Evolutionary conservation across 2,797 vertebrate genomes (phyloP).

Genomic region (Acomys russatus): DNA sequence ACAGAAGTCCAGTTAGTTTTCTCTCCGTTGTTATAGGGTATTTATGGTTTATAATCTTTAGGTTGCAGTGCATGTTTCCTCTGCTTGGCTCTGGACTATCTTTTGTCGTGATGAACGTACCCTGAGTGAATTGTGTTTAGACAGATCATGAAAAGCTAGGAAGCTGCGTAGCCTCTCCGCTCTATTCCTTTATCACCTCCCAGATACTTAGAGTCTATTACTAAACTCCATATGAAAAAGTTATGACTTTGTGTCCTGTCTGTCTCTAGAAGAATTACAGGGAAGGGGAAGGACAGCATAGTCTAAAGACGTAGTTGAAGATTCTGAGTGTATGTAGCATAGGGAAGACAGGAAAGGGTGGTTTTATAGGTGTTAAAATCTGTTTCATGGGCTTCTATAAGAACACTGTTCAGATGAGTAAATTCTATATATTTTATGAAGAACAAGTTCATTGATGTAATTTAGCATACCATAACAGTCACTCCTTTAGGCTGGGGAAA

Average conservation of each 20-base stretch:
- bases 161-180: slow-evolving; percentile 30
- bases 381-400: neutral
- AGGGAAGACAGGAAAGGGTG: neutral
- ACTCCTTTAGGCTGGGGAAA: neutral
- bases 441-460: slow-evolving; percentile 39
- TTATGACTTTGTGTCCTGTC: neutral
- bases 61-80: slow-evolving; percentile 15
- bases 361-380: slow-evolving; percentile 40
- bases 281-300: neutral
- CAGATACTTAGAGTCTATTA: slow-evolving; percentile 45
- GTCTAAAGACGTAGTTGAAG: slow-evolving; percentile 11
- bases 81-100: slow-evolving; percentile 17
- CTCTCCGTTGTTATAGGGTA: slow-evolving; percentile 21
- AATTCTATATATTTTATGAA: neutral
- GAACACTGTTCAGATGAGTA: neutral
- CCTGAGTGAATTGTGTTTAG: slow-evolving; percentile 64
- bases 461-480: slow-evolving; percentile 22
- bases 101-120: slow-evolving; percentile 40
- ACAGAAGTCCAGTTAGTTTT: slow-evolving; percentile 47
- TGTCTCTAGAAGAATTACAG: slow-evolving; percentile 24
- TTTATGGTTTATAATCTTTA: slow-evolving; percentile 6
- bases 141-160: slow-evolving; percentile 40
- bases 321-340: neutral
- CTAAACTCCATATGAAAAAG: slow-evolving; percentile 30
- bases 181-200: slow-evolving; percentile 34